Conservation (phyloP, 1,140 invertebrate species). For the Cydia strobilella region DNA sequence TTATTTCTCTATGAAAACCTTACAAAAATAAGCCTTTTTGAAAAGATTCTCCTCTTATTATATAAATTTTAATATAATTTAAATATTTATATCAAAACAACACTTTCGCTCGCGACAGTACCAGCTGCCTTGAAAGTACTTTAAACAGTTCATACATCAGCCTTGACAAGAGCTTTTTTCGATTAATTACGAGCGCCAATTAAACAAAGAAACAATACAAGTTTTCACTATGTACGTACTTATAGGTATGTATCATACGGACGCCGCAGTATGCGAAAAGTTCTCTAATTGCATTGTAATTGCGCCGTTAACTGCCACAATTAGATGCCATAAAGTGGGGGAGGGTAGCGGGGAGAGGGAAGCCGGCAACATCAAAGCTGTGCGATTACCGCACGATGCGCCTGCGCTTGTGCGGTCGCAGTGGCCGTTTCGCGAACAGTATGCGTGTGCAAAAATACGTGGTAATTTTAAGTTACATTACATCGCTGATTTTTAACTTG, state of each 20-base stretch:
- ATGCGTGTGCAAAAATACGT: neutral
- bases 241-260: conserved; percentile 7
- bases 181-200: neutral
- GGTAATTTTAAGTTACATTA: neutral
- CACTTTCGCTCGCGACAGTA: conserved; percentile 1
- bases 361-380: conserved; percentile 49
- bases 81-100: neutral
- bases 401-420: conserved; percentile 38
- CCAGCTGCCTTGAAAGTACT: neutral
- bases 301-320: conserved; percentile 46
- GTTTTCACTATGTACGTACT: conserved; percentile 1
- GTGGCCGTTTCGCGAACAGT: neutral
- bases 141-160: neutral
- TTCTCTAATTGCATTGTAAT: conserved; percentile 37
- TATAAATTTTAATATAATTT: neutral
- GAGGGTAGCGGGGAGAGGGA: neutral
- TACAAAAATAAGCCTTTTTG: no score
- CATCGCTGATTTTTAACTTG: no score
- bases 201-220: neutral
- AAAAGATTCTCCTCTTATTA: no score
- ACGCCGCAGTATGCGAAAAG: conserved; percentile 22
- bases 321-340: conserved; percentile 45
- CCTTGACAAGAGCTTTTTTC: conserved; percentile 11
- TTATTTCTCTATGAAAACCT: no score
- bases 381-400: conserved; percentile 49